Percentiles rank a stretch among this genome's conserved stretches.
phyloP scores from a whole-genome alignment of 2,888 invertebrate genomes.

The Tetropium fuscum region DNA sequence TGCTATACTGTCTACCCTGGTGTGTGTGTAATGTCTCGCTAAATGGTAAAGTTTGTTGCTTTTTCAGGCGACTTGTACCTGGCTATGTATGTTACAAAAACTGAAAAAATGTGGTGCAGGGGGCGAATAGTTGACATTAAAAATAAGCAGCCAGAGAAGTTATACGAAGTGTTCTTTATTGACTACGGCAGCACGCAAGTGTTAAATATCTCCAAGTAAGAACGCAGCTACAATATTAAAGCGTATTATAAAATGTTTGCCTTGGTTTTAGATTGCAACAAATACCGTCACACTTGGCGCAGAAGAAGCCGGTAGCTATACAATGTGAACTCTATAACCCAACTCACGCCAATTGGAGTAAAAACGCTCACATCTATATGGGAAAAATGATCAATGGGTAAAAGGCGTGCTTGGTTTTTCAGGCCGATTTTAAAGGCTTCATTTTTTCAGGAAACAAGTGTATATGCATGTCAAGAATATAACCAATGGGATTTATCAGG shows the following conservation, averaged over 20 bases:
- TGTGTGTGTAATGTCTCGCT: too few relatives aligned
- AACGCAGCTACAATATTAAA: constrained; percentile 40
- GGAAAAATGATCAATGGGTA: constrained; percentile 74
- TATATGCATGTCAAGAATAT: constrained; percentile 55
- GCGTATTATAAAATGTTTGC: neutral
- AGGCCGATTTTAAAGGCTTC: neutral
- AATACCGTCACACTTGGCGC: constrained; percentile 65
- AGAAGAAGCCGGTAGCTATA: constrained; percentile 69
- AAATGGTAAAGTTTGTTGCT: too few relatives aligned
- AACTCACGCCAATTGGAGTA: constrained; percentile 66
- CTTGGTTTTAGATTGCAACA: constrained; percentile 67
- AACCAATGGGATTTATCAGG: constrained; percentile 54
- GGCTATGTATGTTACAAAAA: constrained; percentile 64
- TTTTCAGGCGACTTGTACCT: constrained; percentile 73
- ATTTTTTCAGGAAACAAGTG: constrained; percentile 48
- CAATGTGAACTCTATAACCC: constrained; percentile 74
- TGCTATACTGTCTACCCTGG: too few relatives aligned
- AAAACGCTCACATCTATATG: constrained; percentile 70
- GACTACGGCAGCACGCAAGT: constrained; percentile 73
- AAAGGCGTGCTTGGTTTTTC: constrained; percentile 40
- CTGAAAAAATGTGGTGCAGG: constrained; percentile 73
- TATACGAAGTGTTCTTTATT: constrained; percentile 71
- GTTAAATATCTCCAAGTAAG: constrained; percentile 68
- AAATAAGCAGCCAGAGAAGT: constrained; percentile 51
- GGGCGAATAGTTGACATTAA: constrained; percentile 67